A percentile compares a stretch with the other conserved stretches of the same genome.
phyloP scores from a whole-genome alignment of 1,140 invertebrate genomes.

The Drosophila sp. region DNA sequence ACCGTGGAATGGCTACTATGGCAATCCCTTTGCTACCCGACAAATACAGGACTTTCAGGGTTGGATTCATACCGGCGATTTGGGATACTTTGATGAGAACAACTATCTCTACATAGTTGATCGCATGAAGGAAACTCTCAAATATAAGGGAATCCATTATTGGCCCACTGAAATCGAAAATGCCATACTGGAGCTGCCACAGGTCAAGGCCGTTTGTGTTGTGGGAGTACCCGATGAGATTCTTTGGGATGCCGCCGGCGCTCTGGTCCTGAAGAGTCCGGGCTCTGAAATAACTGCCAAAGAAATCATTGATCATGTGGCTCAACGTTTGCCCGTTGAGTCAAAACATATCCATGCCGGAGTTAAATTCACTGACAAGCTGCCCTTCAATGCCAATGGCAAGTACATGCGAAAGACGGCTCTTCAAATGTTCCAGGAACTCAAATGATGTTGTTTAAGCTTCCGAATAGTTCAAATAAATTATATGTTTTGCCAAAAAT shows the following conservation, averaged over 20 bases:
- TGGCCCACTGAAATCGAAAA: conserved; percentile 37
- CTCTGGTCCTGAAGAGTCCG: conserved; percentile 13
- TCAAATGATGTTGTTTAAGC: not conserved
- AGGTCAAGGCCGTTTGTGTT: conserved; percentile 24
- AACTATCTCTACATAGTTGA: conserved; percentile 21
- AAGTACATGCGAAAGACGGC: conserved; percentile 85
- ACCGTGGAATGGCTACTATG: conserved; percentile 82
- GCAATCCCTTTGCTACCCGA: conserved; percentile 86
- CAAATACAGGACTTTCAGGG: conserved; percentile 85
- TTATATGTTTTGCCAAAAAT: not conserved
- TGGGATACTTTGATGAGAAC: conserved; percentile 33
- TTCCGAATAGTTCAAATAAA: not conserved
- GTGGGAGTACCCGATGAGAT: conserved; percentile 25
- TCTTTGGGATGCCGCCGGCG: conserved; percentile 15
- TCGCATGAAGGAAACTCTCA: conserved; percentile 37
- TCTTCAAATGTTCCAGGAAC: conserved; percentile 62
- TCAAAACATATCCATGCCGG: conserved; percentile 73
- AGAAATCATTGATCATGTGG: conserved; percentile 41
- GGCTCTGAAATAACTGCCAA: conserved; percentile 17
- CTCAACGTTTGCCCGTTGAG: conserved; percentile 4
- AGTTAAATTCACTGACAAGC: conserved; percentile 75
- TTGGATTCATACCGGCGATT: conserved; percentile 35
- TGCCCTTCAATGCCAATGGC: conserved; percentile 86
- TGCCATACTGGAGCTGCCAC: conserved; percentile 22
- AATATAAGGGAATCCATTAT: conserved; percentile 29